Percentiles rank a stretch among this genome's conserved stretches.
These are phyloP conservation scores for Dolichoris vasculosae DNA, from an alignment of 1,140 invertebrate genomes.

Conservation along the genomic window DNA sequence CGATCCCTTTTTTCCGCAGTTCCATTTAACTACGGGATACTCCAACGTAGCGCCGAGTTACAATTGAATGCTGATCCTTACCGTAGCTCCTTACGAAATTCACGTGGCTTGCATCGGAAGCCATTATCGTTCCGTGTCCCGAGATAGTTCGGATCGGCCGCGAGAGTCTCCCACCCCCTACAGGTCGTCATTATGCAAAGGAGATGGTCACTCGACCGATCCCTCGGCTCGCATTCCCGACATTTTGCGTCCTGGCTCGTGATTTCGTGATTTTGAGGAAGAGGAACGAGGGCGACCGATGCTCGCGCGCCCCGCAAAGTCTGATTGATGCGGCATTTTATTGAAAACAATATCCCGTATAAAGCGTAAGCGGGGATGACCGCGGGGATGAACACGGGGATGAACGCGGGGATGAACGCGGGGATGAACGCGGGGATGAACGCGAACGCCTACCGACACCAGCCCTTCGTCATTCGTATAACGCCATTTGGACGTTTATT, in stretches of 20 bases:
- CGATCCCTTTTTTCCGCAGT: too few species aligned
- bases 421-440: too few species aligned
- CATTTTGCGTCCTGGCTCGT: constrained; percentile 65
- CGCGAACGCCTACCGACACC: too few species aligned
- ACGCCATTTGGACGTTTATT: constrained; percentile 36
- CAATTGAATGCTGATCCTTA: background rate
- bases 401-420: constrained; percentile 38
- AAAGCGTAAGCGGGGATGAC: constrained; percentile 50
- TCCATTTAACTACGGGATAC: too few species aligned
- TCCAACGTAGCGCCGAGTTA: too few species aligned
- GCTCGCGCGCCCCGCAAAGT: constrained; percentile 60
- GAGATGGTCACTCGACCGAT: constrained; percentile 72
- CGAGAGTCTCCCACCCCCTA: background rate
- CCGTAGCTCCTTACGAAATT: background rate
- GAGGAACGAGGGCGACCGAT: constrained; percentile 29
- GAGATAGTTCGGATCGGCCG: background rate
- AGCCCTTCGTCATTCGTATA: constrained; percentile 34
- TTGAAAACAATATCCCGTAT: constrained; percentile 72
- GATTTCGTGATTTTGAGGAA: constrained; percentile 36
- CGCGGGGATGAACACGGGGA: too few species aligned
- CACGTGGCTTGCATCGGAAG: background rate
- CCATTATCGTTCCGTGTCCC: too few species aligned
- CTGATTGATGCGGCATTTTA: constrained; percentile 72
- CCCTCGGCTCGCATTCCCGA: constrained; percentile 66
- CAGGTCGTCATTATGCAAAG: constrained; percentile 71